Evolutionary conservation across 1,140 invertebrate species (phyloP).

Genomic region (Probaryconus sp.): DNA sequence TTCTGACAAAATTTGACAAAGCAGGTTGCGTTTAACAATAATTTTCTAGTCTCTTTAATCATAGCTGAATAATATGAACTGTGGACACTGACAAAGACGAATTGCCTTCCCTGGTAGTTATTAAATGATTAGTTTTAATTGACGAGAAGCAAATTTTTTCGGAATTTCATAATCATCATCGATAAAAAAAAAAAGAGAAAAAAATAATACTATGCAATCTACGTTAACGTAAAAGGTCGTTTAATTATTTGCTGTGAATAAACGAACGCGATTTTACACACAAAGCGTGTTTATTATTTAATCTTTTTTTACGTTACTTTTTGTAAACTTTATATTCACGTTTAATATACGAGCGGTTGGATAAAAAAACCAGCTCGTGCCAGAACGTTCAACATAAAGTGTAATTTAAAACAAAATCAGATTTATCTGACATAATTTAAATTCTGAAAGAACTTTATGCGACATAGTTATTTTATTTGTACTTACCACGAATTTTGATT

Average conservation of each 20-base stretch:
- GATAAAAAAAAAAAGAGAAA: conserved; percentile 3
- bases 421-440: neutral
- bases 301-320: conserved; percentile 14
- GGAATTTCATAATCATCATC: conserved; percentile 11
- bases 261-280: neutral
- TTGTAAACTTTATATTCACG: neutral
- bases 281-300: conserved; percentile 14
- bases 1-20: too few relatives aligned
- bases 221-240: too few relatives aligned
- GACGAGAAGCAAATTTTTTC: conserved; percentile 20
- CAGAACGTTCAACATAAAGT: neutral
- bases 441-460: neutral
- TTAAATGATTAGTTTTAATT: conserved; percentile 23
- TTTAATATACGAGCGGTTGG: conserved; percentile 16
- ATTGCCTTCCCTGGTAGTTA: conserved; percentile 1
- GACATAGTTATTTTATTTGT: conserved; percentile 11
- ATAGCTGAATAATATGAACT: too few relatives aligned
- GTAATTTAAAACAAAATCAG: too few relatives aligned
- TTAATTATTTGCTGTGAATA: neutral
- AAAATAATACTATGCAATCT: too few relatives aligned
- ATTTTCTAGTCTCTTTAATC: too few relatives aligned
- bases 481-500: conserved; percentile 24
- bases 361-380: conserved; percentile 12
- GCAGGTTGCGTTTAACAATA: too few relatives aligned
- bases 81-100: conserved; percentile 29